Base-by-base conservation (phyloP, 2,113 vertebrate genomes). In the Toxotes chatareus region DNA sequence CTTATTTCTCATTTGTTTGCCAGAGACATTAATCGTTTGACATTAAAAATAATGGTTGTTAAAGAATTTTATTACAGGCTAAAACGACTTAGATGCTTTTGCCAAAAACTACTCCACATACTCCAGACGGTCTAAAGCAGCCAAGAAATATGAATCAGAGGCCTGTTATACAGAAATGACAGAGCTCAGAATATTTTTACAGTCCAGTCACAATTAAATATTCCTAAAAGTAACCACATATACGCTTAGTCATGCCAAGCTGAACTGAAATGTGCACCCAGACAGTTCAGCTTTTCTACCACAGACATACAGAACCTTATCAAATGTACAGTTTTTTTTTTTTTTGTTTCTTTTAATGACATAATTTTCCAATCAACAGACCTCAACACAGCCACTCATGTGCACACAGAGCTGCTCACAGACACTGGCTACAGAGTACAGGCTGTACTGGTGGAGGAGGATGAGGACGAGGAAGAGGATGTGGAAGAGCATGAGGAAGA, bases 391-490 rank as follows among this genome's bases (percentile, higher is more conserved):
- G 86, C 69, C 73, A 46, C 69, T 44, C 51, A 40, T 2, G 72
- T 80, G 59, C 79, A 80, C 63, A 72, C 80, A 75, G 91, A 92
- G 79, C 89, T 86, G 85, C 72, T 86, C 67, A 76, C 86, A 78
- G 87, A 93, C 67, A 64, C 73, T 27, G 61, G 77, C 64, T 90
- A 91, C 77, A 91, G 63, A 84, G 91, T 87, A 17, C 92, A 89
- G 51, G 87, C 90, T 68, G 92, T 94, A 0, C 87, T 95, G 61
- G 84, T 94, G 38, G 95, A 95, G 83, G 93, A 93, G 80, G 89
- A 93, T 3, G 89, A 92, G 80, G 89, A 93, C 4, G 89, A 92
- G 67, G 91, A 92, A 32, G 90, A 93, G 19, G 85, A 89, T 12
- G 74, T 12, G 31, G 75, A 84, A 62, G 82, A 89, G 57, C 38